These are phyloP conservation scores for Echinarachnius parma DNA, from an alignment of 53 echinoderm and acorn worm genomes.

Conservation along the genomic window DNA sequence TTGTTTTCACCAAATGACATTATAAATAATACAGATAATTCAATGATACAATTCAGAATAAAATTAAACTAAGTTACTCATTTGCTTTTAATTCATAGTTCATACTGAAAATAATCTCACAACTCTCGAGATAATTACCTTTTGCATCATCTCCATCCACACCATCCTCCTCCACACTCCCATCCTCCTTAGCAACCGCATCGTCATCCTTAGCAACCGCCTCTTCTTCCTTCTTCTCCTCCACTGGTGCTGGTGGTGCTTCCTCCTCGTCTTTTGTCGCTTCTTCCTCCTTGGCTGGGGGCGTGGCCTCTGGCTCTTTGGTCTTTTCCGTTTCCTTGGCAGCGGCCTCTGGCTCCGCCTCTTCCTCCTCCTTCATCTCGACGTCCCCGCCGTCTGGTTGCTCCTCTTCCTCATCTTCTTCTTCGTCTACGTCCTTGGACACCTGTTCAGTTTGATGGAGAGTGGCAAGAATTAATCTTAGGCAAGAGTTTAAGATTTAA, in stretches of 20 bases:
- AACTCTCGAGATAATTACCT: too few species aligned
- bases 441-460: not conserved
- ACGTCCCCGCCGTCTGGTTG: constrained; percentile 5
- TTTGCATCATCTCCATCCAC: not conserved
- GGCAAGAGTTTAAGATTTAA: too few species aligned
- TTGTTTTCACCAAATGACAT: too few species aligned
- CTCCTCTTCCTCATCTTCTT: constrained; percentile 2
- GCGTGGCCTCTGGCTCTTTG: not conserved
- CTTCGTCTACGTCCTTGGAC: not conserved
- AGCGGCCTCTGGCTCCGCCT: not conserved
- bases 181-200: constrained; percentile 12
- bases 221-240: constrained; percentile 8
- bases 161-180: not conserved
- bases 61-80: too few species aligned
- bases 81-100: too few species aligned
- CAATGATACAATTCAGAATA: too few species aligned
- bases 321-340: not conserved
- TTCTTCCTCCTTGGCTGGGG: not conserved
- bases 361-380: constrained; percentile 12
- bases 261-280: constrained; percentile 18
- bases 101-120: too few species aligned
- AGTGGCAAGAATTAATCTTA: too few species aligned
- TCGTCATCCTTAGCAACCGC: not conserved
- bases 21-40: too few species aligned
- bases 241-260: not conserved